phyloP scores from a whole-genome alignment of 2,113 vertebrate genomes.

The Oenanthe oenanthe region DNA sequence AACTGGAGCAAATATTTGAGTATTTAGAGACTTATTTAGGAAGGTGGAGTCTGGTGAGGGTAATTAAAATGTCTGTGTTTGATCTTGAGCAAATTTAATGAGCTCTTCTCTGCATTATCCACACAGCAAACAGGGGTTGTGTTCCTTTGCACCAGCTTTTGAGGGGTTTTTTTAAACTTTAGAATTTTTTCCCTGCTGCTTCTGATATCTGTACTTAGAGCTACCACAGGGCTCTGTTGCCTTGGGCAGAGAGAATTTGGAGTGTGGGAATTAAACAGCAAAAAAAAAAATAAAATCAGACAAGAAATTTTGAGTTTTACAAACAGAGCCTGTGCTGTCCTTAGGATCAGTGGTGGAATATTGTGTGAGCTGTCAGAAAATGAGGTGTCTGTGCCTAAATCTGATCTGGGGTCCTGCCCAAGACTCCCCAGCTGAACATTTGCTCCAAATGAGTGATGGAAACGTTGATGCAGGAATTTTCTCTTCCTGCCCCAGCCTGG shows the following conservation, averaged over 20 bases:
- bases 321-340: not conserved
- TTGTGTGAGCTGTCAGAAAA: not conserved
- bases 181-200: not conserved
- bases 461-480: not conserved
- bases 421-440: not conserved
- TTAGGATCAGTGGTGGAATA: not conserved
- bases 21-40: not conserved
- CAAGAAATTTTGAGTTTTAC: not conserved
- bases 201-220: not conserved
- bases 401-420: not conserved
- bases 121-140: not conserved
- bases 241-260: not conserved
- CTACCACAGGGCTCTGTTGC: not conserved
- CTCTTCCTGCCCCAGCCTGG: not conserved
- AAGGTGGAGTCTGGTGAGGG: not conserved
- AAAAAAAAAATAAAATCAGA: not conserved
- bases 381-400: not conserved
- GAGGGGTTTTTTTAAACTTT: not conserved
- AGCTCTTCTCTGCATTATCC: not conserved
- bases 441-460: not conserved
- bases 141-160: not conserved
- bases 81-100: not conserved
- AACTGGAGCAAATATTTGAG: slow-evolving; percentile 20
- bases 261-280: not conserved
- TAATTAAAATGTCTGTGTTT: not conserved